Evolutionary conservation across 1,140 invertebrate genomes (phyloP).

Genomic region (Bombus breviceps): DNA sequence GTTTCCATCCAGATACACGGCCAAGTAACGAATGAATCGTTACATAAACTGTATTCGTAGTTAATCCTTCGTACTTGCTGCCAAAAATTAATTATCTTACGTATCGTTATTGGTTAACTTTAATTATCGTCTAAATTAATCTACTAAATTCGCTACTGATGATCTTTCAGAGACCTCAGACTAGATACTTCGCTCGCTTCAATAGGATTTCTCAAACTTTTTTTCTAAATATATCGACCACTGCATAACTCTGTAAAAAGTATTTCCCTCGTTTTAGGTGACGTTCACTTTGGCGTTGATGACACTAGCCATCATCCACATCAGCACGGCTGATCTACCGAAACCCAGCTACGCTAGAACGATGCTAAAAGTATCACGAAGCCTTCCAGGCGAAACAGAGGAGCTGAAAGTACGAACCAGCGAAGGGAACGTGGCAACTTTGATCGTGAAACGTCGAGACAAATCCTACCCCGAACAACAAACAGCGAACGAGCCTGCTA

Average conservation of each 20-base stretch:
- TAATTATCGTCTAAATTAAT: neutral
- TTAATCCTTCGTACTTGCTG: neutral
- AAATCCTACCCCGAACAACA: conserved; percentile 18
- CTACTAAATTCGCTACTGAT: too few relatives aligned
- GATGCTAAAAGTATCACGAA: conserved; percentile 89
- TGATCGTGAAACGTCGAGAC: conserved; percentile 90
- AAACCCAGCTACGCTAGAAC: conserved; percentile 86
- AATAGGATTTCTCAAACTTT: too few relatives aligned
- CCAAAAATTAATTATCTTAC: too few relatives aligned
- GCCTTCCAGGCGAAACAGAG: conserved; percentile 88
- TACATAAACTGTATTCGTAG: conserved; percentile 7
- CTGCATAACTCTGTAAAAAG: too few relatives aligned
- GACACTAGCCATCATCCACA: conserved; percentile 35
- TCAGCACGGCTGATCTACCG: conserved; percentile 59
- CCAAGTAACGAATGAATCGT: neutral
- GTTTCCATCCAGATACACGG: conserved; percentile 6
- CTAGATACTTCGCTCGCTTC: too few relatives aligned
- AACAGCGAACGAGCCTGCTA: neutral
- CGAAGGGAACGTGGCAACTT: conserved; percentile 88
- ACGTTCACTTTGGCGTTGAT: conserved; percentile 45
- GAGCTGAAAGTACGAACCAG: conserved; percentile 89
- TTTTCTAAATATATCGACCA: too few relatives aligned
- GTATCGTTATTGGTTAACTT: neutral
- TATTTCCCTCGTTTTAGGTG: conserved; percentile 59
- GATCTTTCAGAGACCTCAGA: too few relatives aligned